Base-by-base conservation (phyloP, 2,797 vertebrate genomes). In the Pseudochromis fuscus region DNA sequence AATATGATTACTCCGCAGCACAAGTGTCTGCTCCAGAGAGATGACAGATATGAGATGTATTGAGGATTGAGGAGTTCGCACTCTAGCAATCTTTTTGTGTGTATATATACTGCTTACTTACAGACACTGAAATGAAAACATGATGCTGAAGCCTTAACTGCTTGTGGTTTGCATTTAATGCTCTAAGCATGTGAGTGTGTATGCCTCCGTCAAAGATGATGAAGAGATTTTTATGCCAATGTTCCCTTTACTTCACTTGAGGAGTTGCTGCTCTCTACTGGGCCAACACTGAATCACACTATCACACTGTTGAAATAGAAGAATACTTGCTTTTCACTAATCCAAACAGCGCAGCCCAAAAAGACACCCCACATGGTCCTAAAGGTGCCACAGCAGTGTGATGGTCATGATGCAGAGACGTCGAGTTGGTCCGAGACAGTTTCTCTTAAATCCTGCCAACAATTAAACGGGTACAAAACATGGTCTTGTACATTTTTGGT, bases 111-210 rank as follows among this genome's bases (percentile, higher is more conserved):
- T 64, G 73, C 83, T 78, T 77, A 75, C 56, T 75, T 59, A 55
- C 37, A 79, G 45, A 72, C 71, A 69, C 23, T 77, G 73, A 42
- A 72, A 73, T 56, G 59, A 76, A 82, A 82, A 72, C 27, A 58
- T 44, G 55, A 55, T 68, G 68, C 69, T 50, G 49, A 86, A 74
- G 84, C 75, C 79, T 81, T 78, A 65, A 66, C 82, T 75, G 76
- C 67, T 28, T 69, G 67, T 76, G 81, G 58, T 87, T 79, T 88
- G 84, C 81, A 78, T 72, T 82, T 73, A 73, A 81, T 79, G 66
- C 68, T 77, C 49, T 80, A 27, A 85, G 88, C 89, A 91, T 92
- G 90, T 13, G 8, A 81, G 80, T 82, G 76, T 79, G 61, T 86
- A 72, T 77, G 78, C 79, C 77, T 87, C 60, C 80, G 27, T 67